Evolutionary conservation across 2,888 invertebrate genomes (phyloP), one percentile per base, ranked within the genome.

Genomic region (Villa cingulata): DNA sequence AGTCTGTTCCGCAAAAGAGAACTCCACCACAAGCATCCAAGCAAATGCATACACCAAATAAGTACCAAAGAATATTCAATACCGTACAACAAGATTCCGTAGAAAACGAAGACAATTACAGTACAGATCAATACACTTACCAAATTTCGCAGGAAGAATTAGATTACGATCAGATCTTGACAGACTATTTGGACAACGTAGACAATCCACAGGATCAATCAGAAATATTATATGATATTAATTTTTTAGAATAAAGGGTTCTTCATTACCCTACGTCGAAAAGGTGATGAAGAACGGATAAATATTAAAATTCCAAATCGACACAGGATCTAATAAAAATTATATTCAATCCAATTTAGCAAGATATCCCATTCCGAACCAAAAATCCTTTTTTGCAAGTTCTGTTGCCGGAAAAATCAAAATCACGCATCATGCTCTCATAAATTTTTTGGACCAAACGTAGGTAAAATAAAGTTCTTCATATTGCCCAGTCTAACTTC

Each of bases 201-300:
- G 18, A 7, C 7, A 37, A 15, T 7, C 20, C 12, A 3, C 3
- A 18, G 20, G 5, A 2, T n/a, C 17, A 27, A 16, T 4, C 2
- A n/a, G 38, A 44, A 16, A 23, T n/a, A 9, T 4, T 19, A 9
- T 27, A 44, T 27, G 27, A 37, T 17, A 45, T 47, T 20, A 29
- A 49, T 49, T 53, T 53, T 51, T 52, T 49, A 52, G 48, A 48
- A 18, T 52, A 48, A 47, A 48, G 3, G 14, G 42, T 45, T 52
- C 52, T 39, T 51, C 46, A 19, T 36, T 51, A 18, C 53, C 49
- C 15, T 53, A 51, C 36, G 48, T 49, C 27, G 40, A 18, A 32
- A 45, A 37, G 17, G 37, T 15, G 20, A 32, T 27, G 43, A 27
- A 23, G 41, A 50, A 43, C 37, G 46, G 45, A 17, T 41, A 49